A percentile compares a stretch with the other conserved stretches of the same genome.
Conservation (phyloP, 2,888 invertebrate species). For the Erpobdella octoculata region DNA sequence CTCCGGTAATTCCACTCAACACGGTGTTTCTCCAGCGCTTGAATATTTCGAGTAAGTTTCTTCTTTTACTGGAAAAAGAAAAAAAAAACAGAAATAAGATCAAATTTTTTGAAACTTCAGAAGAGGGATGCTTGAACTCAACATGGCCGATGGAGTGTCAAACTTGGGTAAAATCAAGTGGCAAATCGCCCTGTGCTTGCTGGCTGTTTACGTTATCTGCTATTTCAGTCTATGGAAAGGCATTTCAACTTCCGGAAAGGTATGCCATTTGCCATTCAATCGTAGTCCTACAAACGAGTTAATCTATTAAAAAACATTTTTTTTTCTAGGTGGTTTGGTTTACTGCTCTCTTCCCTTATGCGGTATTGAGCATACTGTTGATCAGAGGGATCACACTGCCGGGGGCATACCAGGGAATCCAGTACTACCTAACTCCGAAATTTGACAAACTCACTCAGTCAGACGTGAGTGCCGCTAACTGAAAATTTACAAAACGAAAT, state of each 20-base stretch:
- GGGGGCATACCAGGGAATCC: slow-evolving; percentile 83
- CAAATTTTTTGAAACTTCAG: slow-evolving; percentile 55
- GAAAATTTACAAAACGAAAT: too few species aligned
- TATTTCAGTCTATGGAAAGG: slow-evolving; percentile 98
- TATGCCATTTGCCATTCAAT: too few species aligned
- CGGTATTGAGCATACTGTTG: slow-evolving; percentile 80
- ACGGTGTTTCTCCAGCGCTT: slow-evolving; percentile 62
- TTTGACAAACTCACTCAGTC: slow-evolving; percentile 78
- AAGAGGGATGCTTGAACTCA: slow-evolving; percentile 75
- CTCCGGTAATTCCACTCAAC: not conserved
- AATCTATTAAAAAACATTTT: not conserved
- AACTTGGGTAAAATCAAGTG: slow-evolving; percentile 84
- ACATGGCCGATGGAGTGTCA: slow-evolving; percentile 72
- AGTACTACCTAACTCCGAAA: slow-evolving; percentile 87
- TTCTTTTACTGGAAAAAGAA: not conserved
- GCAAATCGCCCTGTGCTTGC: slow-evolving; percentile 84
- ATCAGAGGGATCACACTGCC: slow-evolving; percentile 85
- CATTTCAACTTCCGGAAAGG: slow-evolving; percentile 94
- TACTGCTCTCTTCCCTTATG: slow-evolving; percentile 93
- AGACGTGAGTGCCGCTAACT: slow-evolving; percentile 63
- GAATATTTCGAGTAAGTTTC: slow-evolving; percentile 76
- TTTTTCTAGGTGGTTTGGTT: slow-evolving; percentile 89
- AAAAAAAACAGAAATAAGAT: not conserved
- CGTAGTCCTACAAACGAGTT: not conserved
- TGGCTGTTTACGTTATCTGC: slow-evolving; percentile 89